Conservation (phyloP, 2,797 vertebrate genomes). For the Crypturellus tataupa region DNA sequence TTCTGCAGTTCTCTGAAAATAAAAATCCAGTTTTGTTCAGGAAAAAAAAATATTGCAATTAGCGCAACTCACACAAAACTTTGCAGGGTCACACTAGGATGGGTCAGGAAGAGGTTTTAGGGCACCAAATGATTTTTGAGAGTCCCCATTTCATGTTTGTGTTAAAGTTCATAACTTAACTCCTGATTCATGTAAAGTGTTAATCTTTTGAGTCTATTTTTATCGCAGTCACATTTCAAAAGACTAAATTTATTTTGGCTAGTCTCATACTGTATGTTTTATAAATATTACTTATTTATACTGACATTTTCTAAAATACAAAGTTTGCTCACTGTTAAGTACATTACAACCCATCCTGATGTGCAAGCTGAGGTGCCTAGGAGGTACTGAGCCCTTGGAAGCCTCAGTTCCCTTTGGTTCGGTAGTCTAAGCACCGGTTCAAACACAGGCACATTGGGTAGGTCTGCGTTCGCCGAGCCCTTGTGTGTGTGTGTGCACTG, state of each 20-base stretch:
- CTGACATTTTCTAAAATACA: background rate
- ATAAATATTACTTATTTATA: background rate
- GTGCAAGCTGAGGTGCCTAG: background rate
- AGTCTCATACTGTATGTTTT: background rate
- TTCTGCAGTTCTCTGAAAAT: background rate
- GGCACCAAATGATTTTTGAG: background rate
- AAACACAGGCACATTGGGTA: background rate
- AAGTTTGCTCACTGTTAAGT: background rate
- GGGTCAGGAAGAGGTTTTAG: too few relatives aligned
- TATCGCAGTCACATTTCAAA: background rate
- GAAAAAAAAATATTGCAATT: background rate
- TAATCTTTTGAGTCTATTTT: background rate
- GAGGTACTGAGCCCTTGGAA: background rate
- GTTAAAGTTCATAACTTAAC: background rate
- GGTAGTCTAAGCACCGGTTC: background rate
- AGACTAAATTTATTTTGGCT: background rate
- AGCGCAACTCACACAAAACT: background rate
- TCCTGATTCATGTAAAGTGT: background rate
- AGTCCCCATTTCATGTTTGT: background rate
- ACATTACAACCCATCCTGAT: background rate
- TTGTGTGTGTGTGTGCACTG: background rate
- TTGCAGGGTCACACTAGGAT: background rate
- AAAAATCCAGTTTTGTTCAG: background rate
- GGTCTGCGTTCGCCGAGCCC: background rate
- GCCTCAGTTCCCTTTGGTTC: background rate